Conservation (phyloP, 2,797 vertebrate species). For the Poeciliopsis presidionis region DNA sequence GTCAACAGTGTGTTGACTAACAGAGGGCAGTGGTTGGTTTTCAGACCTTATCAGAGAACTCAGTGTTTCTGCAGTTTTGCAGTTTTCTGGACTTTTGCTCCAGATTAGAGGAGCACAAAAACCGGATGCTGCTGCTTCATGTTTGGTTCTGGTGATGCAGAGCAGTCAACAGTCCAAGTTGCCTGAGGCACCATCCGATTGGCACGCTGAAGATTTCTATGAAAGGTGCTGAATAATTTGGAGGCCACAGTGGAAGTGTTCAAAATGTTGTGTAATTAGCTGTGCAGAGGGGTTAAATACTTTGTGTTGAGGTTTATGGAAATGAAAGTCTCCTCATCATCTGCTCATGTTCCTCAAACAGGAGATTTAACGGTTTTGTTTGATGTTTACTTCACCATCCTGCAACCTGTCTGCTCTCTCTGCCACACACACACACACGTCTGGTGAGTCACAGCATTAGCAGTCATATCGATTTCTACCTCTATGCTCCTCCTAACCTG, state of each 20-base stretch:
- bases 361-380: constrained; percentile 61
- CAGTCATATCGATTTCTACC: constrained; percentile 77
- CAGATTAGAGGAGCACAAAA: too few relatives aligned
- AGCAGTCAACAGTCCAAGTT: not conserved
- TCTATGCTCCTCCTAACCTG: constrained; percentile 57
- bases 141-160: not conserved
- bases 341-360: not conserved
- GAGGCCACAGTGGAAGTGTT: not conserved
- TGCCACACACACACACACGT: not conserved
- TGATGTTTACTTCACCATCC: constrained; percentile 44
- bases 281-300: not conserved
- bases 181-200: not conserved
- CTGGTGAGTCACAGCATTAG: constrained; percentile 74
- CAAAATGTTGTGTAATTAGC: not conserved
- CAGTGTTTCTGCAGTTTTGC: too few relatives aligned
- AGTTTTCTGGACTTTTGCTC: too few relatives aligned
- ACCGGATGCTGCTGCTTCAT: not conserved
- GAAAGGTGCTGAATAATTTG: not conserved
- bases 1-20: not conserved
- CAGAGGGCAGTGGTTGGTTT: not conserved
- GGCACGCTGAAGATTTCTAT: not conserved
- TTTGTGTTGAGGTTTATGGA: not conserved
- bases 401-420: constrained; percentile 12
- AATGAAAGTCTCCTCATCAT: not conserved
- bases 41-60: not conserved